Evolutionary conservation across 2,888 invertebrate genomes (phyloP).

Genomic region (Diabrotica balteata): DNA sequence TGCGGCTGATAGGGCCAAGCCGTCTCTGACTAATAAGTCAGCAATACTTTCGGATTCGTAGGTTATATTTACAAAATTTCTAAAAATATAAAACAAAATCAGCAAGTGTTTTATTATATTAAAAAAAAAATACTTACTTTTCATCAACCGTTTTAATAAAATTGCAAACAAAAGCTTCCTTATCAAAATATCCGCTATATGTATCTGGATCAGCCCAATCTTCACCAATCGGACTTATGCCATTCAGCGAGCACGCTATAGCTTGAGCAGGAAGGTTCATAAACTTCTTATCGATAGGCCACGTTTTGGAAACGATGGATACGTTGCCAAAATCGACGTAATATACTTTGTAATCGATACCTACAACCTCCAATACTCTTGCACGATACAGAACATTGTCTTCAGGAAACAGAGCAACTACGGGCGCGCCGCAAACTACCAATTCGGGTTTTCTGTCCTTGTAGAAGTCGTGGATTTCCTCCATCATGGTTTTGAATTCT

Average conservation of each 20-base stretch:
- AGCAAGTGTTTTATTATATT: neutral
- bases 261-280: constrained; percentile 75
- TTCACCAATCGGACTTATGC: constrained; percentile 66
- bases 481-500: constrained; percentile 74
- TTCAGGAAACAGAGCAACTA: constrained; percentile 74
- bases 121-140: constrained; percentile 56
- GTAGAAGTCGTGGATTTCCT: constrained; percentile 73
- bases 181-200: constrained; percentile 69
- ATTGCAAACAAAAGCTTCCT: constrained; percentile 66
- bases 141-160: constrained; percentile 63
- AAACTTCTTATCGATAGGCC: constrained; percentile 72
- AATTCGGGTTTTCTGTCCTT: constrained; percentile 55
- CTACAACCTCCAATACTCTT: constrained; percentile 64
- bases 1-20: constrained; percentile 42
- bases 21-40: constrained; percentile 46
- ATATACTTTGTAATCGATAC: constrained; percentile 60
- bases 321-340: constrained; percentile 82
- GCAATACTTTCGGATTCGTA: constrained; percentile 44
- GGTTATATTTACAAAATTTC: constrained; percentile 49
- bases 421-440: constrained; percentile 68
- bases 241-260: constrained; percentile 70
- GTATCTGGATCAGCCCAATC: constrained; percentile 66
- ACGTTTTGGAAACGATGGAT: constrained; percentile 72
- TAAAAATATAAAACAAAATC: constrained; percentile 28
- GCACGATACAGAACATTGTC: constrained; percentile 78